Evolutionary conservation across 2,113 vertebrate species (phyloP).

Genomic region (Chroicocephalus ridibundus): DNA sequence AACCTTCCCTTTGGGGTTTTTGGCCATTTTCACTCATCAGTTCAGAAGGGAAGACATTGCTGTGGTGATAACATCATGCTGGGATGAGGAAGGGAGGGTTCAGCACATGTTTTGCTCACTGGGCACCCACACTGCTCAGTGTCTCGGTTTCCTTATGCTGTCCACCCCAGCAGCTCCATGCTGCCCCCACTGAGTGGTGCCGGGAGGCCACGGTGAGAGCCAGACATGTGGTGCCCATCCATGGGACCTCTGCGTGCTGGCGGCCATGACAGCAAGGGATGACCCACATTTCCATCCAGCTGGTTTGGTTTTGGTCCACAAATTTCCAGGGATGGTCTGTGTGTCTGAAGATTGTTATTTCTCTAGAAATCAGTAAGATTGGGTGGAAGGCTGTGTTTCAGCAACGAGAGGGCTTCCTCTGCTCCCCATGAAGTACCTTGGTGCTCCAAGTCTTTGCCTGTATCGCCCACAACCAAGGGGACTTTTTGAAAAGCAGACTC

Average conservation of each 20-base stretch:
- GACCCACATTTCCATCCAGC: not conserved
- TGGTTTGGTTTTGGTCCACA: not conserved
- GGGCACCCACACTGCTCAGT: not conserved
- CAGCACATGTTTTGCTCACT: not conserved
- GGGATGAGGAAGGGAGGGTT: not conserved
- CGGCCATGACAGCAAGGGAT: not conserved
- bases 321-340: not conserved
- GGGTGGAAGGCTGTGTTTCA: not conserved
- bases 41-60: not conserved
- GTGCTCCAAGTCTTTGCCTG: not conserved
- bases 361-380: not conserved
- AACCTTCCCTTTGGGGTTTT: not conserved
- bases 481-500: not conserved
- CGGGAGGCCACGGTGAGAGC: not conserved
- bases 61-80: not conserved
- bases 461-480: too few species aligned
- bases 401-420: not conserved
- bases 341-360: not conserved
- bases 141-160: not conserved
- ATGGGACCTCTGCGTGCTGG: not conserved
- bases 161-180: not conserved
- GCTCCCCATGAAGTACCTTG: not conserved
- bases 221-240: rapidly evolving
- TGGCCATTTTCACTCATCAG: not conserved
- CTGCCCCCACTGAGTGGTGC: not conserved